Percentiles rank a stretch among this genome's conserved stretches.
These are phyloP conservation scores for Dryas iulia DNA, from an alignment of 1,140 invertebrate species.

Conservation along the genomic window DNA sequence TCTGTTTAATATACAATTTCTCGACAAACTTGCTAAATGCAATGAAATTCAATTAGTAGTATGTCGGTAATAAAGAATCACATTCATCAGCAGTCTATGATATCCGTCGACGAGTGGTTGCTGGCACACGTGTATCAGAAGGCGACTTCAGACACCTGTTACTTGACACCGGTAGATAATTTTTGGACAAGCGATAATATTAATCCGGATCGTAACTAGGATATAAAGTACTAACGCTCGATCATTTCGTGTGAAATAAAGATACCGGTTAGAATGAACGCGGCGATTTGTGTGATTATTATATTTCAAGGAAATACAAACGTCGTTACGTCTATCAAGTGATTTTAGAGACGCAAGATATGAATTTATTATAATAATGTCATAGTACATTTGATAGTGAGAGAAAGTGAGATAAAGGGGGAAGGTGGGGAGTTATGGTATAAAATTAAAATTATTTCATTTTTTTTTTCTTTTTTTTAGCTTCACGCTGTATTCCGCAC, in stretches of 20 bases:
- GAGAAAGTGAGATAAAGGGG: too few species aligned
- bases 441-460: too few species aligned
- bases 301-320: slow-evolving; percentile 11
- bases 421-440: too few species aligned
- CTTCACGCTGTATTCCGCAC: too few species aligned
- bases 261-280: slow-evolving; percentile 13
- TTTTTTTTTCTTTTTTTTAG: too few species aligned
- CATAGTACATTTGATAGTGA: too few species aligned
- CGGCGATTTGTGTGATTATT: slow-evolving; percentile 12
- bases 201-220: slow-evolving; percentile 34
- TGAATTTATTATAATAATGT: background rate
- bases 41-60: slow-evolving; percentile 27
- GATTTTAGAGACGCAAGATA: background rate
- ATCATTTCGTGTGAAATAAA: slow-evolving; percentile 46
- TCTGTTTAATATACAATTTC: background rate
- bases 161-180: slow-evolving; percentile 46
- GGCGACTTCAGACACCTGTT: slow-evolving; percentile 19
- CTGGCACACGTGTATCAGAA: slow-evolving; percentile 21
- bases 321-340: slow-evolving; percentile 13
- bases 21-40: background rate
- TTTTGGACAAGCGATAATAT: slow-evolving; percentile 48
- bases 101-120: slow-evolving; percentile 21
- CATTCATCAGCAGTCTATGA: slow-evolving; percentile 26
- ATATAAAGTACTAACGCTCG: slow-evolving; percentile 36
- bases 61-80: slow-evolving; percentile 28